Base-by-base conservation (phyloP, 2,113 vertebrate genomes). In the Macrotis lagotis region DNA sequence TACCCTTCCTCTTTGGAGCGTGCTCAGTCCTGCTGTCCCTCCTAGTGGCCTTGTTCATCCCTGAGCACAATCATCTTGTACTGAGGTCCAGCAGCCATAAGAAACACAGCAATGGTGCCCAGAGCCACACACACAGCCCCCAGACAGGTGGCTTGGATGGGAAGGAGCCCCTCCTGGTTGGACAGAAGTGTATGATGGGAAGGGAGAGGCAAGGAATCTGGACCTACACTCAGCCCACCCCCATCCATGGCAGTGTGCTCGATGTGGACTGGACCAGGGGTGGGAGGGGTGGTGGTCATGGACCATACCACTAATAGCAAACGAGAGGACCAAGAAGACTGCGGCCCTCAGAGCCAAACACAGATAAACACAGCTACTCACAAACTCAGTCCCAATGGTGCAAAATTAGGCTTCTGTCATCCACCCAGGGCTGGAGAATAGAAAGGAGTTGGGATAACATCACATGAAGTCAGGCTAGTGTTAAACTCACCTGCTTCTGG, bases 1-100 rank as follows among this genome's bases (percentile, higher is more conserved):
- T 99, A 59, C 99, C 99, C 0, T 99, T 99, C 98, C 98, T 99
- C 88, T 99, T 99, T 0, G 99, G 99, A 26, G 99, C 99, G 0
- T 99, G 99, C 96, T 99, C 99, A 0, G 99, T 99, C 96, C 98
- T 99, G 97, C 99, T 99, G 51, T 99, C 99, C 2, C 98, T 99
- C 90, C 98, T 99, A 95, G 99, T 99, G 97, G 99, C 99, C 25
- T 98, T 99, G 98, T 99, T 99, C 96, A 99, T 99, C 92, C 99
- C 99, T 0, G 99, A 99, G 97, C 99, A 99, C 98, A 99, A 98
- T 37, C 98, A 98, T 49, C 98, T 98, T 8, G 97, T 98, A 3
- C 83, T 98, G 98, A 98, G 99, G 88, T 98, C 99, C 0, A 98
- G 99, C 48, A 98, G 98, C 98, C 99, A 99, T 97, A 99, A 99